Evolutionary conservation across 2,797 vertebrate species (phyloP), one percentile per base, ranked within the genome.

Genomic region (Sus cebifrons): DNA sequence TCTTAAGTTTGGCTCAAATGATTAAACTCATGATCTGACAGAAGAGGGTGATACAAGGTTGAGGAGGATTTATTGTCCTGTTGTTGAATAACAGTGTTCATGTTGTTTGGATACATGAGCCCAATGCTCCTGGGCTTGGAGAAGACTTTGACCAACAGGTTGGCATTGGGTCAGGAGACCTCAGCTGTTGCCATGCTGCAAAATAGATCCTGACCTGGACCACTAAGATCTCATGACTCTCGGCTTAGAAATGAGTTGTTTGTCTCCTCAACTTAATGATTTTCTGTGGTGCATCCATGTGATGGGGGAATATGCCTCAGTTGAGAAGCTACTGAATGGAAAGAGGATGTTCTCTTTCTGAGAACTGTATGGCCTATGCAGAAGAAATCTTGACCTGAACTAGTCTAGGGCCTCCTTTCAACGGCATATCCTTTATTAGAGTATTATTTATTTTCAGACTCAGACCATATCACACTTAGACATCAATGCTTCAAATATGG

Each of bases 1-100:
- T 75, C 86, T 78, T 86, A 62, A 96, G 36, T 86, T 94, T 91
- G 29, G 21, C 58, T 77, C 49, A 62, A 36, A 82, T 25, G 49
- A 65, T 86, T 14, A 77, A 95, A 25, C 16, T 74, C 44, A 40
- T 49, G 17, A 49, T 67, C 75, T 82, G 52, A 9, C 65, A 89
- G 56, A 71, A 79, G 60, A 85, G 40, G 44, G 9, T 86, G 49
- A 91, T 49, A 44, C 8, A 8, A 75, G 36, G 17, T 21, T 64
- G 9, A 92, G 29, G n/a, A 68, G 52, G 3, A 56, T 77, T 62
- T 94, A 64, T 23, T 82, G 23, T 5, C 71, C 71, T 70, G 25
- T 11, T 68, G 1, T 67, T 90, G 36, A 49, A 92, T 56, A 56
- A 92, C 78, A 64, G 81, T n/a, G 5, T 60, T 75, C 36, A 18